Conservation (phyloP, 2,113 vertebrate genomes). For the Tauraco erythrolophus region DNA sequence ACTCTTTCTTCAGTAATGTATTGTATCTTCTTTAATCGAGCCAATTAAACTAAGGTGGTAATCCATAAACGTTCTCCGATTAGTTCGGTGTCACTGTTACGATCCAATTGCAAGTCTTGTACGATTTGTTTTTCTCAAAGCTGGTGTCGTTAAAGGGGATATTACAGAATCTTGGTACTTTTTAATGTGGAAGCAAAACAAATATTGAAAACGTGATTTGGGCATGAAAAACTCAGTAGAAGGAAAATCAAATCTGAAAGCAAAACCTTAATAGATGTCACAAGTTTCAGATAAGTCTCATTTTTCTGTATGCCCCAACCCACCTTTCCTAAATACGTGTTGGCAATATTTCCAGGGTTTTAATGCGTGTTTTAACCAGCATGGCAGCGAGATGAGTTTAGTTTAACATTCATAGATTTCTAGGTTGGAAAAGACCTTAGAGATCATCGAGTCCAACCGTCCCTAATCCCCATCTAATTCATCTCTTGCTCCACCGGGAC, state of each 20-base stretch:
- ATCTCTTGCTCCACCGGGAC: neutral
- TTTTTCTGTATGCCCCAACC: neutral
- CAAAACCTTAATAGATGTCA: neutral
- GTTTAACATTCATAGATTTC: no score
- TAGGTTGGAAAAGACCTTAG: no score
- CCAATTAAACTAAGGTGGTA: neutral
- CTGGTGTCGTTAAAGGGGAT: rapidly evolving
- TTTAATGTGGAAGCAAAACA: neutral
- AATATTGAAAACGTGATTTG: neutral
- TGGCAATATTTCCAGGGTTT: neutral
- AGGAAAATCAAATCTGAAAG: neutral
- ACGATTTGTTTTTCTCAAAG: neutral
- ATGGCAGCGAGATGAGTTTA: neutral
- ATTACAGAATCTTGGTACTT: neutral
- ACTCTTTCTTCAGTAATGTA: neutral
- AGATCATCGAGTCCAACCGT: no score
- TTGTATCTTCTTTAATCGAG: neutral
- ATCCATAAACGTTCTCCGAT: neutral
- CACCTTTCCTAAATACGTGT: neutral
- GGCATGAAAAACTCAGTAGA: neutral
- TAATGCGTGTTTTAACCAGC: neutral
- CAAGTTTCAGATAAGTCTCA: neutral
- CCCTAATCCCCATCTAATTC: no score
- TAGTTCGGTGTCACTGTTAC: neutral
- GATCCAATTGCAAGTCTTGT: neutral